A percentile compares a stretch with the other conserved stretches of the same genome.
phyloP scores from a whole-genome alignment of 1,140 invertebrate species.

The Aricia agestis region DNA sequence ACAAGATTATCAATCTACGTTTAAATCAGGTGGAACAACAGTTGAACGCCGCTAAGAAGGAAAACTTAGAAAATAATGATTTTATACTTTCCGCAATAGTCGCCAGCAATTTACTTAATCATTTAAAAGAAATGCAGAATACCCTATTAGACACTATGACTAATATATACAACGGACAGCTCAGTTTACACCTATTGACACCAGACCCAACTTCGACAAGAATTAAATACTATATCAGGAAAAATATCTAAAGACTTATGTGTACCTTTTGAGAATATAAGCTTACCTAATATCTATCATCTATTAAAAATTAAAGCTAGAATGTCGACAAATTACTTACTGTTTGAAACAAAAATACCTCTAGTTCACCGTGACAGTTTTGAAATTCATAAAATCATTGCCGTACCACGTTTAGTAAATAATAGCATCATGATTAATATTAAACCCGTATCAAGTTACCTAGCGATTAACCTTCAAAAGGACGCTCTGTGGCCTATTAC shows the following conservation, averaged over 20 bases:
- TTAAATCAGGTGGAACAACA: conserved; percentile 8
- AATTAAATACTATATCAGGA: conserved; percentile 19
- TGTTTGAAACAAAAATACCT: conserved; percentile 24
- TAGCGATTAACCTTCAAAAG: conserved; percentile 22
- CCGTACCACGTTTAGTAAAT: conserved; percentile 17
- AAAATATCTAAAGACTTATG: conserved; percentile 23
- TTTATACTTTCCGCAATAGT: conserved; percentile 18
- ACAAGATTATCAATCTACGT: conserved; percentile 16
- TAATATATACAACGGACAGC: conserved; percentile 23
- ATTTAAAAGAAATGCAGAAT: conserved; percentile 21
- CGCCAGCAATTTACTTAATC: conserved; percentile 19
- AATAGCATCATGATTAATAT: conserved; percentile 15
- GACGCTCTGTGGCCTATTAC: conserved; percentile 21
- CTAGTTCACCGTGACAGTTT: conserved; percentile 23
- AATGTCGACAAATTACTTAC: conserved; percentile 17
- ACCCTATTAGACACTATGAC: conserved; percentile 22
- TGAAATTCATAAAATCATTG: conserved; percentile 21
- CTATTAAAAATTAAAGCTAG: conserved; percentile 21
- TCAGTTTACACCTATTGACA: conserved; percentile 17
- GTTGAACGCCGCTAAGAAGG: neutral
- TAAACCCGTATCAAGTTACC: conserved; percentile 24
- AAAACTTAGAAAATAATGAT: neutral
- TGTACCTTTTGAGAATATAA: conserved; percentile 21
- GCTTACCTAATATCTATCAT: conserved; percentile 23
- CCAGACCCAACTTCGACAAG: conserved; percentile 20